Conservation (phyloP, 2,113 vertebrate species). For the Platysteira castanea region DNA sequence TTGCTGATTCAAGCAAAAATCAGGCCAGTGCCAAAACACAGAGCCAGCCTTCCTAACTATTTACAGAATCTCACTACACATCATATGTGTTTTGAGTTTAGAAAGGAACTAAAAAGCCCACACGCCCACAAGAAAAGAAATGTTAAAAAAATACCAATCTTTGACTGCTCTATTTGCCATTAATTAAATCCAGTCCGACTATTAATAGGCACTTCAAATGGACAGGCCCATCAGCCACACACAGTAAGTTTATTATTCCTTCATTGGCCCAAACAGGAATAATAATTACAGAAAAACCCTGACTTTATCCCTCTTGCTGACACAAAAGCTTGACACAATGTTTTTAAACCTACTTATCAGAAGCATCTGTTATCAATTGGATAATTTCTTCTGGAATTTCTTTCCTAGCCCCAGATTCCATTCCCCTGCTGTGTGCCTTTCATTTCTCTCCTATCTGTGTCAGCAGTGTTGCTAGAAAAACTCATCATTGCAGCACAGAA, state of each 20-base stretch:
- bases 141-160: neutral
- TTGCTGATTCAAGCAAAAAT: constrained; percentile 28
- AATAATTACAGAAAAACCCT: neutral
- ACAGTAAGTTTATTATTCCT: neutral
- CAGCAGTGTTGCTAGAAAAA: constrained; percentile 8
- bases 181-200: constrained; percentile 14
- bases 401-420: neutral
- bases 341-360: constrained; percentile 50
- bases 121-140: neutral
- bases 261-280: neutral
- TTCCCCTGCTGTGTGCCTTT: constrained; percentile 1
- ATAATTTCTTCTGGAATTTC: constrained; percentile 34
- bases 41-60: constrained; percentile 22
- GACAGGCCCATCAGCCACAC: neutral
- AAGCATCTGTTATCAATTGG: constrained; percentile 31
- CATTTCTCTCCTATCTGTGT: constrained; percentile 2
- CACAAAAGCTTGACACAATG: neutral
- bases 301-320: neutral
- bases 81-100: neutral
- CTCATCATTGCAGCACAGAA: neutral
- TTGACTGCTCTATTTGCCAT: neutral
- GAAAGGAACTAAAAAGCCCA: neutral
- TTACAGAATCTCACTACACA: constrained; percentile 9
- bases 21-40: constrained; percentile 23
- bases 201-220: neutral